Evolutionary conservation across 2,113 vertebrate species (phyloP).

Genomic region (Loxodonta africana): DNA sequence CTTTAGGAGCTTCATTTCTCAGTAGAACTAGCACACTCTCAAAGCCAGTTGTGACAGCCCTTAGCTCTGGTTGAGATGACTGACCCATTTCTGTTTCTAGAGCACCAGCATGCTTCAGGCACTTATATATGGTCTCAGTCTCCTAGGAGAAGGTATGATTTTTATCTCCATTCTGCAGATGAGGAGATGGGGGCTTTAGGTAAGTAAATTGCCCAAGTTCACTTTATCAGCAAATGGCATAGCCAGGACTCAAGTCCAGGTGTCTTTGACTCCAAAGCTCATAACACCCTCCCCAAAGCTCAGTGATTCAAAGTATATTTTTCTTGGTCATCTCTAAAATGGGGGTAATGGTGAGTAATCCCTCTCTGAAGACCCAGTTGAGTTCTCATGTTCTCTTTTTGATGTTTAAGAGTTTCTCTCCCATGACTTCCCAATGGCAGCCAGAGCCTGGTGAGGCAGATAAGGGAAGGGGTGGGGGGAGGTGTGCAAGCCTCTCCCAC

Average conservation of each 20-base stretch:
- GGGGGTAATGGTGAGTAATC: background rate
- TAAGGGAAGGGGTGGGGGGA: background rate
- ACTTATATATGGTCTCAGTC: background rate
- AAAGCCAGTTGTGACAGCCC: background rate
- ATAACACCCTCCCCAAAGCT: background rate
- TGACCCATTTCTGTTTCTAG: background rate
- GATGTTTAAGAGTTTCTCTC: constrained; percentile 20
- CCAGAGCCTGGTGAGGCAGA: background rate
- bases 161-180: background rate
- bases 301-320: background rate
- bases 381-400: constrained; percentile 50
- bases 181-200: background rate
- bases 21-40: background rate
- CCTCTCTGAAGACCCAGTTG: background rate
- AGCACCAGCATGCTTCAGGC: background rate
- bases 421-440: constrained; percentile 31
- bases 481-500: constrained; percentile 71
- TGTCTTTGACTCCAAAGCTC: background rate
- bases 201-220: background rate
- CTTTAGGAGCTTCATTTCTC: background rate
- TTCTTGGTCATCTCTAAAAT: constrained; percentile 49
- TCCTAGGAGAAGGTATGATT: background rate
- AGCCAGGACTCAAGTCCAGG: background rate
- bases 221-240: background rate
- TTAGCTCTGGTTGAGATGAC: background rate